Evolutionary conservation across 2,113 vertebrate genomes (phyloP), one percentile per base, ranked within the genome.

Genomic region (Petrocephalus microphthalmus): DNA sequence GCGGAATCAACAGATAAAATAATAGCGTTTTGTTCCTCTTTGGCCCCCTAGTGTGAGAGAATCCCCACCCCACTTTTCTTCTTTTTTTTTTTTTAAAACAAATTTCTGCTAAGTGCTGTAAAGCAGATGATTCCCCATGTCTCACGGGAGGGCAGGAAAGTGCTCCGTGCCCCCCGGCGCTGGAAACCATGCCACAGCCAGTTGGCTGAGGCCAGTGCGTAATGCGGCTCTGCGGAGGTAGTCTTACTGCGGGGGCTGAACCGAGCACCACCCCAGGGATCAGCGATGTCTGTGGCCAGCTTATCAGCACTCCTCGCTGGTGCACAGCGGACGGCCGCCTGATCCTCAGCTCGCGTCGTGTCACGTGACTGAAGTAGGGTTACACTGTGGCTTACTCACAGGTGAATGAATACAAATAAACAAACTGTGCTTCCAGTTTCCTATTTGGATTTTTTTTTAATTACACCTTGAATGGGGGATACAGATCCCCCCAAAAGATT

Each of bases 271-370:
- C 88, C 89, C 88, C 45, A 91, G 91, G 92, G 89, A 89, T 78
- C 20, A 83, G 88, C 82, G 90, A 85, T 91, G 91, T 93, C 91
- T 93, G 86, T 89, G 91, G 85, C 87, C 90, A 89, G 87, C 91
- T 93, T 89, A 91, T 93, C 93, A 91, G 89, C 29, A 87, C 88
- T 89, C 84, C 67, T 82, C 87, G 86, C 89, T 87, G 56, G 8
- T 22, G 33, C 54, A 56, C 29, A 67, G 81, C 85, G 87, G 87
- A 78, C 88, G 54, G 86, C 89, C 89, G 87, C 60, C 49, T 20
- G 42, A 49, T n/a, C 42, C 45, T 10, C 2, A 47, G 37, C 37
- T 83, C 81, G 20, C 37, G n/a, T 49, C 45, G 10, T 83, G 37
- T 83, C 81, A 22, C 49, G 17, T 42, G 37, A 83, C 19, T 49